phyloP scores from a whole-genome alignment of 2,888 invertebrate genomes.

The Pecten maximus region DNA sequence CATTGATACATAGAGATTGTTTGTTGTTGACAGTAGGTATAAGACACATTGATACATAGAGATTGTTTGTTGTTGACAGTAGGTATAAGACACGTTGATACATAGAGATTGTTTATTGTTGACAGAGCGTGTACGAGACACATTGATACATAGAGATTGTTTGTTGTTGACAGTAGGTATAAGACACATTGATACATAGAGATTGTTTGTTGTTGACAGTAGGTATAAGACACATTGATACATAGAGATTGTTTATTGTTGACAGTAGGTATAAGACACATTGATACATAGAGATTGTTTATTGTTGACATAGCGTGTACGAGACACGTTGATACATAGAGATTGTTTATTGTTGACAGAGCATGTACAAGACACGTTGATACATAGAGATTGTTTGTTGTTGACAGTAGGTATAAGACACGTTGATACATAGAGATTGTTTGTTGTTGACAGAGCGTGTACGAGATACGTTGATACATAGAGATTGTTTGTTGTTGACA shows the following conservation, averaged over 20 bases:
- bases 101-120: constrained; percentile 36
- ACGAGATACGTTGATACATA: background rate
- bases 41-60: constrained; percentile 92
- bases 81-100: background rate
- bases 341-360: background rate
- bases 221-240: constrained; percentile 92
- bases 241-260: constrained; percentile 84
- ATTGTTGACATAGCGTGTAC: constrained; percentile 87
- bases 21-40: constrained; percentile 87
- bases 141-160: constrained; percentile 88
- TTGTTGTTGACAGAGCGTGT: background rate
- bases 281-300: background rate
- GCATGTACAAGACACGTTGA: constrained; percentile 6
- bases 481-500: constrained; percentile 75
- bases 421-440: constrained; percentile 88
- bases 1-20: background rate
- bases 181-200: background rate
- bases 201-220: constrained; percentile 84
- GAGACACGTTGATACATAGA: constrained; percentile 93
- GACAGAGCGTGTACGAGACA: constrained; percentile 92
- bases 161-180: background rate
- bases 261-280: background rate
- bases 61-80: background rate
- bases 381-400: background rate
- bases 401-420: constrained; percentile 91